Percentiles rank a stretch among this genome's conserved stretches.
Conservation (phyloP, 2,888 invertebrate genomes). For the Trisateles emortualis region DNA sequence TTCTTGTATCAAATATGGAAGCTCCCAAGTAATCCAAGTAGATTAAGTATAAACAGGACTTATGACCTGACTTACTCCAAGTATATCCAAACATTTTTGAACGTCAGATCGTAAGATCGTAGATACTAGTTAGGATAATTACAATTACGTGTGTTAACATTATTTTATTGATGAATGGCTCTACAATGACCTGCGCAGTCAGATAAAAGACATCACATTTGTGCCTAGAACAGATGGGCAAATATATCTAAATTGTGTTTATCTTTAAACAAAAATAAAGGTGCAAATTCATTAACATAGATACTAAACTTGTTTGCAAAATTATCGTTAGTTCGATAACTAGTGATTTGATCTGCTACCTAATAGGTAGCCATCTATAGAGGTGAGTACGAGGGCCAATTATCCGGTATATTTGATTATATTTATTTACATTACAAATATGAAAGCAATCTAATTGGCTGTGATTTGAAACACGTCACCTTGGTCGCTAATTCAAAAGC, state of each 20-base stretch:
- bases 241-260: constrained; percentile 5
- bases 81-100: no score
- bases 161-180: no score
- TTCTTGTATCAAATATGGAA: no score
- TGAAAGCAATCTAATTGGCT: background rate
- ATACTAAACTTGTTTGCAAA: constrained; percentile 3
- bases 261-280: constrained; percentile 3
- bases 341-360: constrained; percentile 1
- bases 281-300: constrained; percentile 3
- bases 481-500: no score
- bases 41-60: no score
- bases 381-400: background rate
- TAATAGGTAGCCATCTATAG: constrained; percentile 5
- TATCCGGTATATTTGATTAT: background rate
- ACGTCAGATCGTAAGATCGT: no score
- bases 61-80: no score
- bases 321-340: constrained; percentile 12
- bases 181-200: background rate
- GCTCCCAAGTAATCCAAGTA: no score
- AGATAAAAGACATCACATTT: background rate
- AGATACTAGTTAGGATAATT: no score
- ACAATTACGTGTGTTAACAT: no score
- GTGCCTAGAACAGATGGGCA: constrained; percentile 2
- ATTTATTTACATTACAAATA: background rate
- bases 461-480: background rate